Base-by-base conservation (phyloP, 2,888 invertebrate genomes). In the Meteorus cinctellus region DNA sequence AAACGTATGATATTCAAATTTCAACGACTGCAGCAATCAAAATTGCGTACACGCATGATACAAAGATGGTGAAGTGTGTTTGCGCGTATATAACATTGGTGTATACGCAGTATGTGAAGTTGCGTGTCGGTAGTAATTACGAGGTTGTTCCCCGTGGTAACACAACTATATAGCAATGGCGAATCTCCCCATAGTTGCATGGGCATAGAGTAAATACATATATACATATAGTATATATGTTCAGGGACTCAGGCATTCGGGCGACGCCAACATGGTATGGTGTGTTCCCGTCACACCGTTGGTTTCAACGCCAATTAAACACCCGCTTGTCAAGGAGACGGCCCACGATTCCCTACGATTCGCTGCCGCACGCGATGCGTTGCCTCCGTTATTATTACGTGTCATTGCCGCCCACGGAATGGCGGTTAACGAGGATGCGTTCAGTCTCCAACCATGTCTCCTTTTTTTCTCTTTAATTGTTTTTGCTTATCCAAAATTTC, bases 291-390 rank as follows among this genome's bases (percentile, higher is more conserved):
- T 89, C 89, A 89, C 89, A 89, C 89, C 86, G 87, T 84, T 89
- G 89, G 85, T 89, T 89, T 89, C 89, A 89, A 89, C 89, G 89
- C 89, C 89, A 89, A 89, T 89, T 89, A 89, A 89, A 89, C 89
- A 89, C 86, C 88, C 89, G 88, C 89, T 88, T 89, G 89, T 89
- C 89, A 89, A 88, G 89, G 86, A 86, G 86, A 86, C 85, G 81
- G 84, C 83, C 84, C 82, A 84, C 83, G 84, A 84, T 85, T 84
- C 85, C 81, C 82, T 80, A 83, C 86, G 86, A 88, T 87, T 86
- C 86, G 86, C 82, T 85, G 87, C 85, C 87, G 88, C 88, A 88
- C 89, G 88, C 89, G 86, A 88, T 87, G 84, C 84, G 82, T 84
- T 83, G 79, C 82, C 82, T 83, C 84, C 77, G 77, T 86, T 85